Evolutionary conservation across 2,797 vertebrate genomes (phyloP).

Genomic region (Rhabdomys pumilio): DNA sequence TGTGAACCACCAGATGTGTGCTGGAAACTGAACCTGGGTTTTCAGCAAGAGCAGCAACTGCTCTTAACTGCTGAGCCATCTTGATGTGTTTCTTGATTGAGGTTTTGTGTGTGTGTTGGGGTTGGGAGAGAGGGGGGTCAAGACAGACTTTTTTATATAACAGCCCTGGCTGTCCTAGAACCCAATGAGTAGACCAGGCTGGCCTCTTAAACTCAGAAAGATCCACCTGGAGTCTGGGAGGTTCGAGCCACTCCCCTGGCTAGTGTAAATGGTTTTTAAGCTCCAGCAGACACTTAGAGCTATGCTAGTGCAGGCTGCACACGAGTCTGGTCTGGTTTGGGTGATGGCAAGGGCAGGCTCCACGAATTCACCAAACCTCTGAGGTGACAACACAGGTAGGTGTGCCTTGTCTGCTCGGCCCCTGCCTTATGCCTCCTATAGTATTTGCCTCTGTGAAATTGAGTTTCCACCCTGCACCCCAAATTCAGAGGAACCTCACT

Average conservation of each 20-base stretch:
- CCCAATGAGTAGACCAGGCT: not conserved
- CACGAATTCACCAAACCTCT: too few species aligned
- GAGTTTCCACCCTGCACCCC: not conserved
- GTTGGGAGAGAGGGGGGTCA: too few species aligned
- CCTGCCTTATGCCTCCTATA: fast-evolving
- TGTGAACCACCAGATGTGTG: not conserved
- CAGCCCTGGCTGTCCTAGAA: not conserved
- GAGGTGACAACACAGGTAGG: not conserved
- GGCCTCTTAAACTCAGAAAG: not conserved
- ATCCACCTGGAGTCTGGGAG: not conserved
- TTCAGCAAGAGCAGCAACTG: not conserved
- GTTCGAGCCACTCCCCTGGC: fast-evolving
- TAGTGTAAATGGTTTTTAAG: not conserved
- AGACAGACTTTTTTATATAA: not conserved
- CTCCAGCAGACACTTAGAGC: not conserved
- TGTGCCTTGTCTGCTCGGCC: fast-evolving
- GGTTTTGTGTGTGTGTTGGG: not conserved
- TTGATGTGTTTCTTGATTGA: not conserved
- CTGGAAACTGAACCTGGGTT: not conserved
- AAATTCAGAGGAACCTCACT: not conserved
- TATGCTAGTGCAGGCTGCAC: fast-evolving
- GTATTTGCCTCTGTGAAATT: fast-evolving
- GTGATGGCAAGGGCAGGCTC: fast-evolving
- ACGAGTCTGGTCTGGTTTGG: too few species aligned
- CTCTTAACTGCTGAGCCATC: not conserved